These are phyloP conservation scores for Trinectes maculatus DNA, from an alignment of 2,113 vertebrate species.

Conservation along the genomic window DNA sequence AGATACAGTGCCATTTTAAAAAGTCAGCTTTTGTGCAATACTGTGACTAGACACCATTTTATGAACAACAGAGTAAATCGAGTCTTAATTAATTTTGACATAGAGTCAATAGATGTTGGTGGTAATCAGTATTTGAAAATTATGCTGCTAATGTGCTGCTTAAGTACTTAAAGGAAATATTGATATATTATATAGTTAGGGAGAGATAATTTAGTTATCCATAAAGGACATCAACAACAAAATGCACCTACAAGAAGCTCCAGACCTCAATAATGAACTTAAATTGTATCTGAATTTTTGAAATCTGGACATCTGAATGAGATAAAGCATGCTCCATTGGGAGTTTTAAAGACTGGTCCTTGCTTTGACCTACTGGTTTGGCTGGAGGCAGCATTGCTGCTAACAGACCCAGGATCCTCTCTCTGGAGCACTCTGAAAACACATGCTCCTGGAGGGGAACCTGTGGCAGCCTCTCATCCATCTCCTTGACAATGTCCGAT, in stretches of 20 bases:
- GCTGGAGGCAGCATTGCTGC: conserved; percentile 95
- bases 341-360: not conserved
- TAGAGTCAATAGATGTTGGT: no score
- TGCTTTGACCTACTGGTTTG: conserved; percentile 81
- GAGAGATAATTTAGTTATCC: not conserved
- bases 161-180: not conserved
- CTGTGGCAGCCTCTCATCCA: conserved; percentile 78
- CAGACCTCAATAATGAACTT: no score
- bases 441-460: conserved; percentile 89
- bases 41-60: not conserved
- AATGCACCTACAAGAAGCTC: not conserved
- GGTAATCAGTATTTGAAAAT: no score
- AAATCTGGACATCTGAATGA: no score
- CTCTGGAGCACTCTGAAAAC: conserved; percentile 96
- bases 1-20: not conserved
- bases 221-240: not conserved
- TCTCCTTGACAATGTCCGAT: conserved; percentile 73
- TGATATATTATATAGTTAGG: not conserved
- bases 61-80: no score
- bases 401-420: conserved; percentile 94
- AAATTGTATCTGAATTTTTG: not conserved
- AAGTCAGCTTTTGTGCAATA: not conserved
- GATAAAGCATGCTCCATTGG: not conserved
- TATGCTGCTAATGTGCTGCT: no score
- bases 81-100: no score